Percentiles rank a stretch among this genome's conserved stretches.
These are phyloP conservation scores for Campoplex capitator DNA, from an alignment of 2,888 invertebrate genomes.

Conservation along the genomic window DNA sequence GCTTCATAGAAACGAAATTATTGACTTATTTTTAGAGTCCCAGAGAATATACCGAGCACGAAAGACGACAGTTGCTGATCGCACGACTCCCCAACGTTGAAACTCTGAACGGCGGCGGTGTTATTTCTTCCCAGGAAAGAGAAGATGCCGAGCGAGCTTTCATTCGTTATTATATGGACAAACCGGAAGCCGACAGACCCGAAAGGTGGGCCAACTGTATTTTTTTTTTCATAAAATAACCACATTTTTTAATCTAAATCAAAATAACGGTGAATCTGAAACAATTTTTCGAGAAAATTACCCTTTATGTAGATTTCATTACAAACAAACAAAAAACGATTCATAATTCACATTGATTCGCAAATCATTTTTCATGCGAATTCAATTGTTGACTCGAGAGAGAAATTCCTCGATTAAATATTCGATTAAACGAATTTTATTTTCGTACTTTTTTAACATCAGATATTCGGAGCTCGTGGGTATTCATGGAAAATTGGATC, in stretches of 20 bases:
- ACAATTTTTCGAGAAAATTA: neutral
- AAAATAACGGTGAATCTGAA: neutral
- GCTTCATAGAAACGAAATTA: neutral
- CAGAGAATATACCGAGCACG: constrained; percentile 94
- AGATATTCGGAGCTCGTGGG: constrained; percentile 93
- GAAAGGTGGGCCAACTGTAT: constrained; percentile 86
- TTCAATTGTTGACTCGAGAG: neutral
- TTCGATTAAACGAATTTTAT: neutral
- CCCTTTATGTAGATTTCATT: neutral
- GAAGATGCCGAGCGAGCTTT: constrained; percentile 97
- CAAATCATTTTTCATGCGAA: neutral
- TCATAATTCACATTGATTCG: too few species aligned
- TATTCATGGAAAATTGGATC: constrained; percentile 95
- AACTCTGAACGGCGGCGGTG: constrained; percentile 95
- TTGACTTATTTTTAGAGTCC: constrained; percentile 78
- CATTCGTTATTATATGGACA: constrained; percentile 96
- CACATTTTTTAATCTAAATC: neutral
- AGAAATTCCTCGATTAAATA: neutral
- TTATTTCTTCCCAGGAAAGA: constrained; percentile 93
- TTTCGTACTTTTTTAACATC: constrained; percentile 64
- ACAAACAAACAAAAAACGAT: neutral
- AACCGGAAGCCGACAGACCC: constrained; percentile 93
- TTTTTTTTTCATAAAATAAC: constrained; percentile 22
- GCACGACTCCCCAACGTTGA: constrained; percentile 94
- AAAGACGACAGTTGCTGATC: constrained; percentile 93